A percentile compares a stretch with the other conserved stretches of the same genome.
Evolutionary conservation across 2,113 vertebrate species (phyloP).

Genomic region (Coturnix japonica): DNA sequence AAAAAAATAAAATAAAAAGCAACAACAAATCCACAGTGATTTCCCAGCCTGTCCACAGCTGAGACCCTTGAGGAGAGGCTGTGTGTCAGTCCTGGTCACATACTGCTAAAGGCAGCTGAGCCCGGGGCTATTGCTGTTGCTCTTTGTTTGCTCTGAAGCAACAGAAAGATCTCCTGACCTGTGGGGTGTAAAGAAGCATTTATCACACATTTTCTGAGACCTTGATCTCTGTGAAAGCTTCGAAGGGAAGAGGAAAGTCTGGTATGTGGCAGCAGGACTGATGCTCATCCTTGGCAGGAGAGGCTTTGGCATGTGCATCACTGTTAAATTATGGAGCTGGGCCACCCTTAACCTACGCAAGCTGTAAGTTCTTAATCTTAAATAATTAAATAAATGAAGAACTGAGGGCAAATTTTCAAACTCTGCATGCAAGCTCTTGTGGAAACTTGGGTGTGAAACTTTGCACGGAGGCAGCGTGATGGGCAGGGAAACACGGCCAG

Average conservation of each 20-base stretch:
- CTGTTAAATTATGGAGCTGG: no score
- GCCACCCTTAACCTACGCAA: neutral
- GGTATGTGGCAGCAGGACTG: neutral
- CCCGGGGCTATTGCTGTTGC: neutral
- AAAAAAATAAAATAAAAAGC: neutral
- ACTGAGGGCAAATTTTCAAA: neutral
- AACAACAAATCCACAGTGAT: neutral
- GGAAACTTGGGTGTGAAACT: neutral
- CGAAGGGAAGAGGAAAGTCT: neutral
- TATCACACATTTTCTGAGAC: neutral
- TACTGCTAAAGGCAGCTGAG: neutral
- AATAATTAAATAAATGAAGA: neutral
- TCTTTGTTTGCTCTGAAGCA: neutral
- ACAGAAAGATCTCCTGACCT: neutral
- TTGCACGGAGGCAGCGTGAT: neutral
- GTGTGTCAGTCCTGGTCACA: neutral
- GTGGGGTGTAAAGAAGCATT: neutral
- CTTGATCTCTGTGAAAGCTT: neutral
- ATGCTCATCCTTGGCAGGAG: neutral
- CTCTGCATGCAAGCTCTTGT: neutral
- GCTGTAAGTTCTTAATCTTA: neutral
- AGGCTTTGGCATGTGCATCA: neutral
- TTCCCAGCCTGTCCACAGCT: neutral
- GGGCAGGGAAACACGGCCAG: rapidly evolving
- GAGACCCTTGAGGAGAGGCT: neutral